Evolutionary conservation across 2,888 invertebrate genomes (phyloP).

Genomic region (Ormyrus labotus): DNA sequence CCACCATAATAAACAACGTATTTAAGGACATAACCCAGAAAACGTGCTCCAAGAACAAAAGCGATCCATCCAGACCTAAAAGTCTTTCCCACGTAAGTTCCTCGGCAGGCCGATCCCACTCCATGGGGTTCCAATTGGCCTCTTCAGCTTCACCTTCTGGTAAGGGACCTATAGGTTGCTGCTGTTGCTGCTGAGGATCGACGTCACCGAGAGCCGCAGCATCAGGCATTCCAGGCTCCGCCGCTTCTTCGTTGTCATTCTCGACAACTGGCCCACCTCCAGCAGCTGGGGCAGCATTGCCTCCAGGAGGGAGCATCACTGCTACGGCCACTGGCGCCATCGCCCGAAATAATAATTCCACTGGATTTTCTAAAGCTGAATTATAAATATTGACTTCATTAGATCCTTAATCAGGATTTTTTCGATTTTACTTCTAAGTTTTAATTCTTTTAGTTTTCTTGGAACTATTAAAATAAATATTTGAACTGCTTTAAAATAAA

Average conservation of each 20-base stretch:
- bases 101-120: conserved; percentile 98
- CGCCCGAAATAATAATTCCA: conserved; percentile 49
- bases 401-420: too few species aligned
- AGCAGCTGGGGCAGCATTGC: background rate
- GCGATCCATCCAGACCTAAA: conserved; percentile 95
- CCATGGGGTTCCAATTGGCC: conserved; percentile 98
- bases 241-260: conserved; percentile 2
- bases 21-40: conserved; percentile 99
- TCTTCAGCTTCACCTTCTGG: conserved; percentile 81
- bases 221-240: background rate
- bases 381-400: too few species aligned
- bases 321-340: conserved; percentile 49
- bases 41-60: conserved; percentile 98
- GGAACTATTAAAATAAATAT: too few species aligned
- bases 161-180: conserved; percentile 57
- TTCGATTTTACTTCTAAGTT: too few species aligned
- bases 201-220: conserved; percentile 65
- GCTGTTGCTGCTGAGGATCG: conserved; percentile 60
- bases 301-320: background rate
- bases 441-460: too few species aligned
- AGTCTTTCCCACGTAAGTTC: conserved; percentile 99
- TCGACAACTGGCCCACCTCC: background rate
- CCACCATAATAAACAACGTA: conserved; percentile 91
- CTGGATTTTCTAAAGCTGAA: conserved; percentile 37
- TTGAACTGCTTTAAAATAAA: conserved; percentile 7